phyloP scores from a whole-genome alignment of 30 jellyfish, hydroid and myxozoan species.

The Clytia hemisphaerica region DNA sequence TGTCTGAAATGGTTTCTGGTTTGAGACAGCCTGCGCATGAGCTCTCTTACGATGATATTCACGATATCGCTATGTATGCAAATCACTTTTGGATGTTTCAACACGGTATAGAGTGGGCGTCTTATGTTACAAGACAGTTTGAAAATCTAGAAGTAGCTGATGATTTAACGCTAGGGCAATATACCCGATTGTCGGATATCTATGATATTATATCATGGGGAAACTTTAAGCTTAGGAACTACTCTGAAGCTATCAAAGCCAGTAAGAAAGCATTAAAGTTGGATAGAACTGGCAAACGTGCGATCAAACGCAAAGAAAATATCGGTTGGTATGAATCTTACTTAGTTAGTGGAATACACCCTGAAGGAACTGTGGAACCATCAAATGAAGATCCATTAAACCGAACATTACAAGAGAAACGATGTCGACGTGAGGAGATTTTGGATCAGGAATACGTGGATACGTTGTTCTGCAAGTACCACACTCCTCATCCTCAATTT shows the following conservation, averaged over 20 bases:
- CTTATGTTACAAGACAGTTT: not conserved
- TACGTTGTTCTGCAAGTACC: not conserved
- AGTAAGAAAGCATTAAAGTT: too few species aligned
- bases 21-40: not conserved
- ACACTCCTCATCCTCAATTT: constrained; percentile 12
- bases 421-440: constrained; percentile 8
- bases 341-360: too few species aligned
- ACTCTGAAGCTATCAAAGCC: not conserved
- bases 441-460: not conserved
- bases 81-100: not conserved
- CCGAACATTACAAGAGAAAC: not conserved
- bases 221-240: too few species aligned
- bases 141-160: constrained; percentile 4
- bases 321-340: too few species aligned
- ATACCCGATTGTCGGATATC: too few species aligned
- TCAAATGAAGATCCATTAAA: too few species aligned
- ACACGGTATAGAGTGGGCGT: not conserved
- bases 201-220: too few species aligned
- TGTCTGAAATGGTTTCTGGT: not conserved
- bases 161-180: not conserved
- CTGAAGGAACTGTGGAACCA: too few species aligned
- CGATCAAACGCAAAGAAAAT: too few species aligned
- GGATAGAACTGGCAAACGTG: too few species aligned
- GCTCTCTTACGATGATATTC: not conserved
- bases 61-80: not conserved